Evolutionary conservation across 2,113 vertebrate genomes (phyloP), one percentile per base, ranked within the genome.

Genomic region (Tinamus guttatus): DNA sequence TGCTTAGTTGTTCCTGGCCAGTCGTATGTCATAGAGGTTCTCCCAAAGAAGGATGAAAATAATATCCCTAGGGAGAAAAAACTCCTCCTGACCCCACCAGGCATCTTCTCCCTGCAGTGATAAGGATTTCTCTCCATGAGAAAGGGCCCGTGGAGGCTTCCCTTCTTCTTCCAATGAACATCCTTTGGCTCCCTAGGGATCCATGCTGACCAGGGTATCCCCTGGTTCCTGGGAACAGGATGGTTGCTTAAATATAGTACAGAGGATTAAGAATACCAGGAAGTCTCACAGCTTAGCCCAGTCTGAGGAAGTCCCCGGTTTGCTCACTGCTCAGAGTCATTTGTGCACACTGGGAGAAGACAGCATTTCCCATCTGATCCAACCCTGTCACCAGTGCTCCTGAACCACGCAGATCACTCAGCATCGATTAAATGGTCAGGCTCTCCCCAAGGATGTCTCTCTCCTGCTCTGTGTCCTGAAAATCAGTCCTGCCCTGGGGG

Each of bases 381-480:
- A 83, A 27, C 38, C 38, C 58, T 21, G 16, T 30, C 71, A 24
- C 41, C 71, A 60, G 34, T 76, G 67, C 22, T 88, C 27, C 9
- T 4, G 4, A 94, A 36, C 43, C 49, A 20, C 8, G 1, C 7
- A 0, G 2, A 69, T 59, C 81, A 36, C 43, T 84, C 73, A 81
- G n/a, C 60, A 52, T 15, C 27, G 7, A 93, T 81, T 78, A 83
- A 82, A 67, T 9, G 5, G 16, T 74, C 45, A 4, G 13, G 21
- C 15, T 88, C 9, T 14, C 28, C 14, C 18, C 0, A 0, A 51
- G n/a, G 2, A 0, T 34, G 36, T 93, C 32, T 86, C 67, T 91
- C 75, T 89, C 32, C 79, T 80, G 14, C 84, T 91, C 47, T 11
- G 0, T 77, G 79, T 64, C 81, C 75, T 87, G 90, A 80, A 96